Evolutionary conservation across 1,140 invertebrate species (phyloP).

Genomic region (Branchinecta lindahli): DNA sequence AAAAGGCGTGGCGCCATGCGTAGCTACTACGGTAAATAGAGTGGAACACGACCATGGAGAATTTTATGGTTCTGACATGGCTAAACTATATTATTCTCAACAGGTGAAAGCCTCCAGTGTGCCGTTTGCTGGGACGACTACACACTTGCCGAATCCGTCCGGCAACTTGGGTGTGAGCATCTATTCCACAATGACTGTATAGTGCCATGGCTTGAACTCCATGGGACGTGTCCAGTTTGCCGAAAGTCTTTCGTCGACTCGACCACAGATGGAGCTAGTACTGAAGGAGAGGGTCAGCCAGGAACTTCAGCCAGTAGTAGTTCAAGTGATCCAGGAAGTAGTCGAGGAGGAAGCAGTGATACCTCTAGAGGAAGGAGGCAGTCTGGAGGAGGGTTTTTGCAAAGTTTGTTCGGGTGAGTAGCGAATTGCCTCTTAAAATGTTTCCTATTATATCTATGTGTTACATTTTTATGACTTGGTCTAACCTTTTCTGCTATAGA

Average conservation of each 20-base stretch:
- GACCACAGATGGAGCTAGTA: not conserved
- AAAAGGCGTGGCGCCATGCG: no score
- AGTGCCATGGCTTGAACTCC: constrained; percentile 82
- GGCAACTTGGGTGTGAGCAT: constrained; percentile 75
- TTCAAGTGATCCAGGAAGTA: not conserved
- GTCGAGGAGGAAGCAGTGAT: not conserved
- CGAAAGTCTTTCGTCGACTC: constrained; percentile 51
- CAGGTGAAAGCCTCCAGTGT: constrained; percentile 69
- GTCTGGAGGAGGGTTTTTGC: not conserved
- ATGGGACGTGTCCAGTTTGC: constrained; percentile 90
- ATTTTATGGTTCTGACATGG: not conserved
- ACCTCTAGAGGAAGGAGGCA: not conserved
- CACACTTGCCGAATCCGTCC: constrained; percentile 60
- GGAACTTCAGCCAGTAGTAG: not conserved
- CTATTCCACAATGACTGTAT: constrained; percentile 85
- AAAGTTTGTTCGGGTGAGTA: not conserved
- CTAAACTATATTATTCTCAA: constrained; percentile 12
- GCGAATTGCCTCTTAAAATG: no score
- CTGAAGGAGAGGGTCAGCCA: not conserved
- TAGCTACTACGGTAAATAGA: no score
- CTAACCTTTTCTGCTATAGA: no score
- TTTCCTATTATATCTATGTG: no score
- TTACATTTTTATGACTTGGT: no score
- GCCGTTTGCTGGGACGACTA: constrained; percentile 96
- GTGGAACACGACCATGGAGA: constrained; percentile 11